phyloP scores from a whole-genome alignment of 2,113 vertebrate genomes.

The Mellivora capensis region DNA sequence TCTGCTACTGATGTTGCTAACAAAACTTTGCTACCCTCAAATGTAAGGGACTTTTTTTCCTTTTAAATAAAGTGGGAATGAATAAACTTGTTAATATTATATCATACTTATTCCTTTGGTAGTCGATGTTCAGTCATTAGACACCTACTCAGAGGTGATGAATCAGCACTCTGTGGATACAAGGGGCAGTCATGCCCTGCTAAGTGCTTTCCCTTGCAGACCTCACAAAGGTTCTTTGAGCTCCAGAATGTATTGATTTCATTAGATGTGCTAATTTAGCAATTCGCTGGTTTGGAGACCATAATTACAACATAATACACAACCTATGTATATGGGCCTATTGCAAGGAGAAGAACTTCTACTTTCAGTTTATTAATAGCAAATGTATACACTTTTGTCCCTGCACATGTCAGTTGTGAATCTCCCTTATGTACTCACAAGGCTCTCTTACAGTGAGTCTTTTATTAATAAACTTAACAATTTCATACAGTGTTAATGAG shows the following conservation, averaged over 20 bases:
- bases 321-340: constrained; percentile 66
- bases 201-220: constrained; percentile 77
- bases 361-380: constrained; percentile 67
- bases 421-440: constrained; percentile 51
- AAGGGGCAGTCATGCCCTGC: constrained; percentile 59
- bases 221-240: constrained; percentile 64
- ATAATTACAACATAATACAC: constrained; percentile 75
- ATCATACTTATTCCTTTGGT: not conserved
- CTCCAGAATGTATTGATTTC: constrained; percentile 77
- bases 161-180: constrained; percentile 61
- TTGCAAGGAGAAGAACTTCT: constrained; percentile 51
- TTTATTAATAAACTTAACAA: constrained; percentile 72
- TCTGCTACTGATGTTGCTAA: not conserved
- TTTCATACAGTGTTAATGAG: constrained; percentile 67
- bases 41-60: not conserved
- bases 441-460: constrained; percentile 35
- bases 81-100: not conserved
- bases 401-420: constrained; percentile 66
- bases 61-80: constrained; percentile 1
- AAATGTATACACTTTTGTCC: constrained; percentile 63
- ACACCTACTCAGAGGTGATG: constrained; percentile 60
- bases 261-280: constrained; percentile 82
- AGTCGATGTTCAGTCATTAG: constrained; percentile 52
- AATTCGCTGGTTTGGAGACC: constrained; percentile 78
- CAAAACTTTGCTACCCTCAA: constrained; percentile 22